Base-by-base conservation (phyloP, 1,140 invertebrate genomes). In the Linepithema humile region DNA sequence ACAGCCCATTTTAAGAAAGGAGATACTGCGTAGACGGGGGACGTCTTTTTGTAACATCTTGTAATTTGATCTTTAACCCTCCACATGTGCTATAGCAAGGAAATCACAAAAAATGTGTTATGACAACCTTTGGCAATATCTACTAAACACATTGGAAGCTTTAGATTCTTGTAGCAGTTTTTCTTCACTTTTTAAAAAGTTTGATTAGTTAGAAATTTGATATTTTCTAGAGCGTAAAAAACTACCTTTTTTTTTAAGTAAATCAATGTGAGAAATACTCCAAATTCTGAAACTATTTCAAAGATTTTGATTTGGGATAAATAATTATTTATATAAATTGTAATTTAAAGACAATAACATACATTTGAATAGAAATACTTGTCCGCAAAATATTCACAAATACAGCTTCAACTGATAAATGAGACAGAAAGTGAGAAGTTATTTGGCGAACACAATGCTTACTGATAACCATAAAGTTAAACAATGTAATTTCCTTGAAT, bases 41-140 rank as follows among this genome's bases (percentile, higher is more conserved):
- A 64, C 23, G 7, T 35, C n/a, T 77, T 77, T 35, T 65, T 65
- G 0, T 35, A 50, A 45, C 3, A 3, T 4, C 20, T 77, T 50
- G 73, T 64, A 77, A 77, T 10, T 35, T 77, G 73, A 77, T 64
- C 59, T 77, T 77, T 77, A 77, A 38, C 23, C 26, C 7, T 10
- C 7, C 2, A n/a, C 5, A 77, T 59, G 65, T 64, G 40, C n/a
- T n/a, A n/a, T 77, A 59, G n/a, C 45, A 62, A 75, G 15, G 3
- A 40, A 40, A 23, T 20, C 38, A 77, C 43, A 77, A 77, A 77
- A 65, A 64, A 64, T 64, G 35, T 77, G 38, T 77, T 77, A 26
- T 77, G 73, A 77, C 73, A 77, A 77, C 2, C 29, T 77, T 50
- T 50, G 59, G 59, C 38, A 64, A 77, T 48, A 26, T 15, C 20